phyloP scores from a whole-genome alignment of 2,888 invertebrate species.

The Geotrupes spiniger region DNA sequence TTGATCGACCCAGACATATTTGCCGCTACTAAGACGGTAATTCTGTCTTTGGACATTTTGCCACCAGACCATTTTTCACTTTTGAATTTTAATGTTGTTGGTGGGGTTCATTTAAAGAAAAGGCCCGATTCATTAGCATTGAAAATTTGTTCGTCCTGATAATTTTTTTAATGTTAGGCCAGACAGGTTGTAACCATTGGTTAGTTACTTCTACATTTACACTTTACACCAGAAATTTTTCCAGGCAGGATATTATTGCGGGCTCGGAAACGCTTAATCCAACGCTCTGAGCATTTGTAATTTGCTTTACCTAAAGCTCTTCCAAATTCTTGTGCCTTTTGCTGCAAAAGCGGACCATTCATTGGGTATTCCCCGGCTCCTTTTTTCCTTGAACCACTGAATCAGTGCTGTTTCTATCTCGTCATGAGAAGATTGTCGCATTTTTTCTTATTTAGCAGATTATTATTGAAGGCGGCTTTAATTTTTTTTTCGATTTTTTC shows the following conservation, averaged over 20 bases:
- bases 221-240: slow-evolving; percentile 10
- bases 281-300: slow-evolving; percentile 11
- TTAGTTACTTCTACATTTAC: slow-evolving; percentile 7
- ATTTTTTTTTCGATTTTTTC: slow-evolving; percentile 1
- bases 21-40: background rate
- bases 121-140: slow-evolving; percentile 6
- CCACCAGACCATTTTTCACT: slow-evolving; percentile 2
- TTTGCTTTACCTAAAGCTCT: slow-evolving; percentile 2
- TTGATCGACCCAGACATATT: too few relatives aligned
- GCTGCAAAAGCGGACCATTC: slow-evolving; percentile 4
- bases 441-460: background rate
- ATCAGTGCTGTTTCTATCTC: background rate
- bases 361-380: background rate
- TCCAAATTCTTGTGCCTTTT: slow-evolving; percentile 17
- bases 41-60: background rate
- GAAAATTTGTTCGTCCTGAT: slow-evolving; percentile 3
- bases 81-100: background rate
- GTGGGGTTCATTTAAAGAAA: slow-evolving; percentile 2
- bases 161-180: slow-evolving; percentile 2
- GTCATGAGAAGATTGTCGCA: background rate
- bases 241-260: slow-evolving; percentile 12
- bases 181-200: background rate
- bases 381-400: background rate
- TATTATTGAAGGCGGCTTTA: background rate
- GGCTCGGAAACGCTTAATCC: slow-evolving; percentile 14